Evolutionary conservation across 2,888 invertebrate species (phyloP).

Genomic region (Melinaea marsaeus): DNA sequence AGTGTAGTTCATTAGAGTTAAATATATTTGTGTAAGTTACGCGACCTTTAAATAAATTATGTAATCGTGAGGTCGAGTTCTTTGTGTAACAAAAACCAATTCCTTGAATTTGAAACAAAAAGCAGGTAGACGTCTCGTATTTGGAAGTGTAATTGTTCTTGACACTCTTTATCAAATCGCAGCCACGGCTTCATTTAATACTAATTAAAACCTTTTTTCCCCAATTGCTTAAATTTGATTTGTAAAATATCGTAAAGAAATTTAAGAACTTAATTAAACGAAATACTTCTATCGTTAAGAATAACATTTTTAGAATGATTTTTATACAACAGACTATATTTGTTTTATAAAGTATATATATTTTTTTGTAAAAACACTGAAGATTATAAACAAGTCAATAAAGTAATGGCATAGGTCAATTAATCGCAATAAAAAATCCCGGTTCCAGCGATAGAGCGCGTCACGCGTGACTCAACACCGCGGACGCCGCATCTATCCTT

Average conservation of each 20-base stretch:
- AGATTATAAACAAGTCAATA: constrained; percentile 13
- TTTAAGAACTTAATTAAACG: too few relatives aligned
- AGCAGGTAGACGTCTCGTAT: constrained; percentile 11
- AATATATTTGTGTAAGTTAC: constrained; percentile 10
- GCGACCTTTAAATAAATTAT: constrained; percentile 28
- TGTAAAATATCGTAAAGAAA: too few relatives aligned
- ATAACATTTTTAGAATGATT: too few relatives aligned
- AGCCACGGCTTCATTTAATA: neutral
- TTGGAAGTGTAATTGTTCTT: constrained; percentile 9
- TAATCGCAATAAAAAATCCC: constrained; percentile 41
- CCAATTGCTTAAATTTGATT: too few relatives aligned
- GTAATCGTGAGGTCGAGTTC: constrained; percentile 28
- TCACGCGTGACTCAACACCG: constrained; percentile 75
- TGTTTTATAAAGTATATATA: too few relatives aligned
- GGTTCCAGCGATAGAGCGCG: constrained; percentile 73
- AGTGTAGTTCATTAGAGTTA: neutral
- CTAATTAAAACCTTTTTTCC: too few relatives aligned
- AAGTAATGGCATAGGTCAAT: constrained; percentile 9
- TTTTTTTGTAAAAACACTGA: too few relatives aligned
- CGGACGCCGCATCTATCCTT: constrained; percentile 69
- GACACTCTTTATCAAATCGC: constrained; percentile 12
- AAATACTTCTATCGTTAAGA: too few relatives aligned
- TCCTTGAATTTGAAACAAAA: constrained; percentile 22
- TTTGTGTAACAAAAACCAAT: constrained; percentile 30
- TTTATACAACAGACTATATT: too few relatives aligned